A percentile compares a stretch with the other conserved stretches of the same genome.
Evolutionary conservation across 2,797 vertebrate species (phyloP).

Genomic region (Neostethus bicornis): DNA sequence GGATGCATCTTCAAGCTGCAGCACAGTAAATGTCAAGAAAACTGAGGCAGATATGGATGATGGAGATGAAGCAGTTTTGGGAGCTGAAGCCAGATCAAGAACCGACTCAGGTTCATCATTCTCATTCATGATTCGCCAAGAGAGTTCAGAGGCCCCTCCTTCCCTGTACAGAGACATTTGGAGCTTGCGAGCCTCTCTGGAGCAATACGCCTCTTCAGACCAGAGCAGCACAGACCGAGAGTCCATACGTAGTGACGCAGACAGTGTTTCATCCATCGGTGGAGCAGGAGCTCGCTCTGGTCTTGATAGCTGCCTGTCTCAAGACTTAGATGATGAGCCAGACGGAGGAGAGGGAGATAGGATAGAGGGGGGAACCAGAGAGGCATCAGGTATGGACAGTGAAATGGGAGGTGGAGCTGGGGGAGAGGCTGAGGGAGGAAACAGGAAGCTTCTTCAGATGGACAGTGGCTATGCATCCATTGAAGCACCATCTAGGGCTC

Average conservation of each 20-base stretch:
- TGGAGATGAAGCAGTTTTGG: conserved; percentile 46
- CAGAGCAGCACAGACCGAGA: conserved; percentile 93
- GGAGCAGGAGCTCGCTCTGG: conserved; percentile 70
- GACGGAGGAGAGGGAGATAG: conserved; percentile 68
- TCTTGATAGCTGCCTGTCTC: conserved; percentile 77
- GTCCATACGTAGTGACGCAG: conserved; percentile 90
- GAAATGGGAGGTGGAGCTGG: conserved; percentile 58
- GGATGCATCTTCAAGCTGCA: conserved; percentile 9
- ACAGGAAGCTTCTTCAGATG: conserved; percentile 95
- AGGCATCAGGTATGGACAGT: conserved; percentile 50
- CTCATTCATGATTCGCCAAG: conserved; percentile 62
- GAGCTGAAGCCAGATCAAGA: conserved; percentile 53
- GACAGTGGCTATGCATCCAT: conserved; percentile 98
- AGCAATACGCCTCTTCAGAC: conserved; percentile 90
- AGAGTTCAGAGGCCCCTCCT: conserved; percentile 76
- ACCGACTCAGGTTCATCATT: conserved; percentile 56
- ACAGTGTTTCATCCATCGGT: conserved; percentile 86
- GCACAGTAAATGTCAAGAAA: conserved; percentile 19
- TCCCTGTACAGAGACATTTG: conserved; percentile 92
- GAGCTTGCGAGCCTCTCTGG: conserved; percentile 93
- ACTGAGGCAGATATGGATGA: conserved; percentile 54
- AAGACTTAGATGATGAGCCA: conserved; percentile 83
- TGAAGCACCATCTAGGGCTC: conserved; percentile 86
- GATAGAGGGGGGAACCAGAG: conserved; percentile 44
- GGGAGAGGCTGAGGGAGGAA: conserved; percentile 80